These are phyloP conservation scores for Hypotaenidia okinawae DNA, from an alignment of 2,797 vertebrate species.

Conservation along the genomic window DNA sequence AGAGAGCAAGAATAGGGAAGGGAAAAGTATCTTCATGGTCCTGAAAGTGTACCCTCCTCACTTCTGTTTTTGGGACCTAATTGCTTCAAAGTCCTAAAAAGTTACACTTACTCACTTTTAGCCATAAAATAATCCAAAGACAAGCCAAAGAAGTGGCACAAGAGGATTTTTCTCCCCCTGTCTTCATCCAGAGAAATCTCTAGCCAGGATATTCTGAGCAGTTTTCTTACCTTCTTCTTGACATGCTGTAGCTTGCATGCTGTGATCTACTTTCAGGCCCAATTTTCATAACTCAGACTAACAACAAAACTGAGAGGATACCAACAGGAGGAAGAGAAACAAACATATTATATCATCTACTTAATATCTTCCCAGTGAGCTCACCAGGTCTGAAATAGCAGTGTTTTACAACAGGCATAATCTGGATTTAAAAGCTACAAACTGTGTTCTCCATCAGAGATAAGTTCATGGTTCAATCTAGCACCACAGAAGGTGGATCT, in stretches of 20 bases:
- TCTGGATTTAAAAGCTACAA: neutral
- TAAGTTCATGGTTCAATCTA: neutral
- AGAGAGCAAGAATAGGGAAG: neutral
- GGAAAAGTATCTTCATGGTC: neutral
- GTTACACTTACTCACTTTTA: neutral
- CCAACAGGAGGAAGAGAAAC: slow-evolving; percentile 24
- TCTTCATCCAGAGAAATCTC: neutral
- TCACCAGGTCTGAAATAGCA: slow-evolving; percentile 24
- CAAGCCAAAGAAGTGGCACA: neutral
- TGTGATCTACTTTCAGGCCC: slow-evolving; percentile 7
- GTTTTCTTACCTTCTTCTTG: neutral
- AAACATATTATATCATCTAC: slow-evolving; percentile 40
- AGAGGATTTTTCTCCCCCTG: neutral
- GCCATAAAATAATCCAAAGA: neutral
- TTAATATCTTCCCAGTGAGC: slow-evolving; percentile 44
- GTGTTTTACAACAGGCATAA: slow-evolving; percentile 19
- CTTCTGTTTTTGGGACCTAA: neutral
- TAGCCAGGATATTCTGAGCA: neutral
- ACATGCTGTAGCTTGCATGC: neutral
- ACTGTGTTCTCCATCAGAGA: neutral
- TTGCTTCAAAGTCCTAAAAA: neutral
- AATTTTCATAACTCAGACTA: slow-evolving; percentile 40
- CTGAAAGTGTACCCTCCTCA: neutral
- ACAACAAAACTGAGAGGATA: slow-evolving; percentile 38
- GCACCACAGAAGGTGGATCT: neutral